Conservation (phyloP, 2,888 invertebrate species). For the Agonopterix heracliana region DNA sequence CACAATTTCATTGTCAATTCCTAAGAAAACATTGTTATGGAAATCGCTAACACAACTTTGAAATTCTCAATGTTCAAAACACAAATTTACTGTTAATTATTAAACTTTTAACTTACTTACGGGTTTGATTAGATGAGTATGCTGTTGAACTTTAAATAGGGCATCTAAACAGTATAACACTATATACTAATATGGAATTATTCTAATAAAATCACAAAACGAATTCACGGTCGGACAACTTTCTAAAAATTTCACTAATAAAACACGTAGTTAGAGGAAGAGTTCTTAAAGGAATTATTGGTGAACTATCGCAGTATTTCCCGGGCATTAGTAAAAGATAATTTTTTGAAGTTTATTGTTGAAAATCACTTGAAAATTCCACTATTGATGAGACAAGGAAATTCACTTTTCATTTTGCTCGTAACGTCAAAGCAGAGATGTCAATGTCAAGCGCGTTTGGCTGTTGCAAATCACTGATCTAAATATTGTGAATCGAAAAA, state of each 20-base stretch:
- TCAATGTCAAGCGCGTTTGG: slow-evolving; percentile 4
- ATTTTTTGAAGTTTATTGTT: background rate
- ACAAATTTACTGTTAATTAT: background rate
- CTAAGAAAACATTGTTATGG: no score
- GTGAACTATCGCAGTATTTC: no score
- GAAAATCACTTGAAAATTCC: slow-evolving; percentile 6
- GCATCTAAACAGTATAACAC: slow-evolving; percentile 31
- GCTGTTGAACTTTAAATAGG: slow-evolving; percentile 52
- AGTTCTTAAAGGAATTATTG: background rate
- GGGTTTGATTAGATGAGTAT: background rate
- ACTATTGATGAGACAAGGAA: slow-evolving; percentile 6
- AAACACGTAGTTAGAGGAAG: background rate
- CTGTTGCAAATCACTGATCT: background rate
- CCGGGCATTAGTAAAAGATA: no score
- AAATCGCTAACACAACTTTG: background rate
- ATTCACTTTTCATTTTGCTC: slow-evolving; percentile 3
- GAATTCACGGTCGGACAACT: slow-evolving; percentile 13
- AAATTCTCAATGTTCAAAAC: background rate
- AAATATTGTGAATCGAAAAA: no score
- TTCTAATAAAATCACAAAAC: slow-evolving; percentile 25
- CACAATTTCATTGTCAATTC: no score
- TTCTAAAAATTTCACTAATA: slow-evolving; percentile 2
- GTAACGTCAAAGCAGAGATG: slow-evolving; percentile 6
- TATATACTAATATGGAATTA: slow-evolving; percentile 19
- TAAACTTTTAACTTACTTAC: background rate